Base-by-base conservation (phyloP, 1,140 invertebrate genomes). In the Caenorhabditis latens region DNA sequence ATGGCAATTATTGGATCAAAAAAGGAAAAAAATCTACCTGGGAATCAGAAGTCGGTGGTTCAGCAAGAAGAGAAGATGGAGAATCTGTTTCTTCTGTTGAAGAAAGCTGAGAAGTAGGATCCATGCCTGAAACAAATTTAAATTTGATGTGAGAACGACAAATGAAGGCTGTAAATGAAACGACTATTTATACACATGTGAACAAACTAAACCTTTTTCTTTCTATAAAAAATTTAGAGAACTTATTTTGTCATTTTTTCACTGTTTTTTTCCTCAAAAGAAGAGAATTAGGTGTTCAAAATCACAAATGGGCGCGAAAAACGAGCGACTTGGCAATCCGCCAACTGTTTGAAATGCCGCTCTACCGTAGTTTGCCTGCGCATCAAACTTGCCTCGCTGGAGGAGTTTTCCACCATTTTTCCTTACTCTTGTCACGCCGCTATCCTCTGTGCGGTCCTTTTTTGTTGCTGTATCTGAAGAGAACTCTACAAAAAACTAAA, bases 371-470 rank as follows among this genome's bases (percentile, higher is more conserved):
- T 24, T 50, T 79, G 71, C 71, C 71, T 79, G 71, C 43, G n/a
- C 71, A 79, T 79, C 71, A 53, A 79, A 79, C 6, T 46, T 63
- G 40, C 24, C 71, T 79, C 40, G 46, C 46, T 43, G 71, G 46
- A 24, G 71, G 46, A 79, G 43, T 79, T 79, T 42, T 16, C 71
- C 43, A 43, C 46, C 71, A 50, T 19, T 19, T 79, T 79, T 65
- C 63, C 50, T 71, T 57, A 71, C 71, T 87, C 50, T 48, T 55
- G 55, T 84, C 57, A 82, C 86, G 86, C 86, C 86, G 71, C 71
- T 79, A 79, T 87, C 86, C 42, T 84, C 86, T 87, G 86, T 87
- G 86, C 86, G 86, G 86, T 87, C 79, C 55, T 63, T 84, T 55
- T 53, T 84, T 82, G 32, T 84, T 61, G 82, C 32, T 57, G 46